These are phyloP conservation scores for Colletes collaris DNA, from an alignment of 2,888 invertebrate genomes.

Conservation along the genomic window DNA sequence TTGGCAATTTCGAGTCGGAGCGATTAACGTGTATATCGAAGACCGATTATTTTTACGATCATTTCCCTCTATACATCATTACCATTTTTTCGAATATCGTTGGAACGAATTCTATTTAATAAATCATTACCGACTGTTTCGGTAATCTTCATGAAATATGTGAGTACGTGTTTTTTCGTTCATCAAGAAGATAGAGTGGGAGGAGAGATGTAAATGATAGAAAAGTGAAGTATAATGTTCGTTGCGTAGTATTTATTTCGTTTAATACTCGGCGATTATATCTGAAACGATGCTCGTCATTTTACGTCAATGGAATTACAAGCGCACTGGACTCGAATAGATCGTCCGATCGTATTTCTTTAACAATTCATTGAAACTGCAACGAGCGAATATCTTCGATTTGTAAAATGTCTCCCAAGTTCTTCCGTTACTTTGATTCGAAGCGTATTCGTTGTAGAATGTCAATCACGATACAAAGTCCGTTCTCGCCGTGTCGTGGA, in stretches of 20 bases:
- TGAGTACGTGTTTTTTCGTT: not conserved
- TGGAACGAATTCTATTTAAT: not conserved
- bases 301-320: slow-evolving; percentile 32
- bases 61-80: no score
- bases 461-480: slow-evolving; percentile 28
- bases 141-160: not conserved
- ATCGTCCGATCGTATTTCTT: not conserved
- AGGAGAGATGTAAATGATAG: not conserved
- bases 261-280: slow-evolving; percentile 5
- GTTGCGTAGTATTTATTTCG: slow-evolving; percentile 37
- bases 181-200: not conserved
- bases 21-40: slow-evolving; percentile 3
- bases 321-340: slow-evolving; percentile 7
- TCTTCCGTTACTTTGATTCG: not conserved
- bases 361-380: not conserved
- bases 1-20: slow-evolving; percentile 7
- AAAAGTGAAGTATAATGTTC: slow-evolving; percentile 17
- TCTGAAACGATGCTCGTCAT: slow-evolving; percentile 16
- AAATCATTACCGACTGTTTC: not conserved
- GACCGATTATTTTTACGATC: not conserved
- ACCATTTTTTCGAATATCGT: not conserved
- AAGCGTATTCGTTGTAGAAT: not conserved
- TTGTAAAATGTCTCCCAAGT: no score
- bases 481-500: not conserved
- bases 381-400: not conserved